A percentile compares a stretch with the other conserved stretches of the same genome.
phyloP scores from a whole-genome alignment of 2,113 vertebrate species.

The Thermophis baileyi region DNA sequence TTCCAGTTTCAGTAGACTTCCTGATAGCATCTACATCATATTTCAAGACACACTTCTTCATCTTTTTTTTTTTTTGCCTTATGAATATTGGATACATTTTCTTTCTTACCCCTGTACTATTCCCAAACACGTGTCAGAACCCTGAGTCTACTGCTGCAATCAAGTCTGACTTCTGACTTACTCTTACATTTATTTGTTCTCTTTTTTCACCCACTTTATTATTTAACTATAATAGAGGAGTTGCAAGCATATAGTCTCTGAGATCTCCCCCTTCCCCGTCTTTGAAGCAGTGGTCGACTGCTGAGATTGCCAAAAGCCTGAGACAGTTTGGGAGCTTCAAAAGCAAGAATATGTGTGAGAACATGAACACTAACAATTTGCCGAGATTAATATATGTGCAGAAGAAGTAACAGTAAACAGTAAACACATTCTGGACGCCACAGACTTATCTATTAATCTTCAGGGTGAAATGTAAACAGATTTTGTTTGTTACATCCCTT shows the following conservation, averaged over 20 bases:
- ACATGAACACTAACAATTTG: neutral
- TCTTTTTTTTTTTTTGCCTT: neutral
- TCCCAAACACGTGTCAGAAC: neutral
- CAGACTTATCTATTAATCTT: neutral
- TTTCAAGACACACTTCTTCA: neutral
- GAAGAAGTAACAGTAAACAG: neutral
- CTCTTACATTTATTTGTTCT: neutral
- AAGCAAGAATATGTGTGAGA: neutral
- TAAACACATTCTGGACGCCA: neutral
- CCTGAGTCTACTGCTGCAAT: neutral
- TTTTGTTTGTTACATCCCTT: neutral
- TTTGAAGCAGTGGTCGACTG: neutral
- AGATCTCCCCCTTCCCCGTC: fast-evolving
- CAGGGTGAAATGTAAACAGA: neutral
- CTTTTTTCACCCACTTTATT: neutral
- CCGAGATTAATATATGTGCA: neutral
- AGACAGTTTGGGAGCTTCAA: neutral
- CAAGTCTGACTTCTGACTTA: neutral
- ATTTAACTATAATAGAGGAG: neutral
- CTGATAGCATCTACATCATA: neutral
- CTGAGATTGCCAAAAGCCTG: neutral
- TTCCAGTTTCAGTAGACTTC: neutral
- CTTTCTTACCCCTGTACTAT: neutral
- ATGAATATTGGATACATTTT: neutral
- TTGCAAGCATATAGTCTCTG: neutral